Evolutionary conservation across 1,140 invertebrate genomes (phyloP).

Genomic region (Habropoda laboriosa): DNA sequence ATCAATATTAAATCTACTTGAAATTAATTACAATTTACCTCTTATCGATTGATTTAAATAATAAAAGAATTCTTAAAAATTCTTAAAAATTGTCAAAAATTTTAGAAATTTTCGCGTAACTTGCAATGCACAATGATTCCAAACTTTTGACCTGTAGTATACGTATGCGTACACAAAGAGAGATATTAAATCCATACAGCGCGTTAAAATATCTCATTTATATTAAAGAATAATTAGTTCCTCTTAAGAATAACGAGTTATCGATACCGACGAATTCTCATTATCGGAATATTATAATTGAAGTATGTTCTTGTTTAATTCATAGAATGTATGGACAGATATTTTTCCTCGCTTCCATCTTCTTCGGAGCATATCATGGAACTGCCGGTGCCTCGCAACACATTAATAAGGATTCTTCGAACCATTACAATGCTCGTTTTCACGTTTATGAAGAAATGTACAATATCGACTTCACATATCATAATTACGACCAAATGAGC

Average conservation of each 20-base stretch:
- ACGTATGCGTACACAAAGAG: background rate
- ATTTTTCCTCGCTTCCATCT: slow-evolving; percentile 40
- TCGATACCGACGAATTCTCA: background rate
- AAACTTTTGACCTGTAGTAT: too few relatives aligned
- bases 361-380: slow-evolving; percentile 32
- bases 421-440: slow-evolving; percentile 75
- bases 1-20: too few relatives aligned
- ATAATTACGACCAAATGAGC: slow-evolving; percentile 94
- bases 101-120: too few relatives aligned
- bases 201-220: background rate
- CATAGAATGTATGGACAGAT: slow-evolving; percentile 57
- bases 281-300: background rate
- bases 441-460: slow-evolving; percentile 76
- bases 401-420: slow-evolving; percentile 66
- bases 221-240: background rate
- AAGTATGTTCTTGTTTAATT: background rate
- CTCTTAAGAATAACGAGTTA: background rate
- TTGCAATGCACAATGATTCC: too few relatives aligned
- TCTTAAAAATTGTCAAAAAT: too few relatives aligned
- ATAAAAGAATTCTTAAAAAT: too few relatives aligned
- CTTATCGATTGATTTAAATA: too few relatives aligned
- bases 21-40: too few relatives aligned
- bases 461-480: slow-evolving; percentile 91
- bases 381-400: slow-evolving; percentile 44
- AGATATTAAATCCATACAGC: background rate